Evolutionary conservation across 1,140 invertebrate species (phyloP), one percentile per base, ranked within the genome.

Genomic region (Aethina tumida): DNA sequence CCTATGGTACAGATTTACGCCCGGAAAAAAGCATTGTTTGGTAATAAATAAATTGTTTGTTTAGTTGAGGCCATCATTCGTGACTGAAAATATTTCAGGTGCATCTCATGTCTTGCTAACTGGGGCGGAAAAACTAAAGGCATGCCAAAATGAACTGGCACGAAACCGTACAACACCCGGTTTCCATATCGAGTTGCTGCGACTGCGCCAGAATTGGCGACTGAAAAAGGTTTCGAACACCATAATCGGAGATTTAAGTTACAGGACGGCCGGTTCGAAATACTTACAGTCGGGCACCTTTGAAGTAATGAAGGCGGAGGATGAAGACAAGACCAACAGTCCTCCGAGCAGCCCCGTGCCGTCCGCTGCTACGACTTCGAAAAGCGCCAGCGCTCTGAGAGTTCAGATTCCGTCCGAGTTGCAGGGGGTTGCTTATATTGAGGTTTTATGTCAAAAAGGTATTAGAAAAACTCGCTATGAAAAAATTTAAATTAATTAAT

Each of bases 191-290:
- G 93, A 98, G 59, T 63, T 97, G 27, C 56, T 96, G 1, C 69
- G 86, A 41, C 68, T 98, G 21, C 64, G 93, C 29, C 91, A 96
- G 56, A 94, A 91, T 53, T 98, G 92, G 92, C 69, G 92, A 36
- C 61, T 98, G 2, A 94, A 95, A 61, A 97, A 97, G 70, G 85
- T 94, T 1, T 90, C 87, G 0, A 95, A 91, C 56, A 82, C 83
- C 0, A 97, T 98, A 45, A 82, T 98, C 29, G 94, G 94, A 1
- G 94, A 98, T 68, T 73, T 98, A 2, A 97, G 90, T 64, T 97
- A 94, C 61, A 73, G 87, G 47, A 94, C 92, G 46, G 83, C 84
- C 31, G 92, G 92, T 2, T 95, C 90, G 0, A 86, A 92, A 55
- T 97, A 88, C 60, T 79, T 77, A 39, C 92, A 96, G 65, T 84